Conservation (phyloP, 1,140 invertebrate species). For the Ostrea edulis region DNA sequence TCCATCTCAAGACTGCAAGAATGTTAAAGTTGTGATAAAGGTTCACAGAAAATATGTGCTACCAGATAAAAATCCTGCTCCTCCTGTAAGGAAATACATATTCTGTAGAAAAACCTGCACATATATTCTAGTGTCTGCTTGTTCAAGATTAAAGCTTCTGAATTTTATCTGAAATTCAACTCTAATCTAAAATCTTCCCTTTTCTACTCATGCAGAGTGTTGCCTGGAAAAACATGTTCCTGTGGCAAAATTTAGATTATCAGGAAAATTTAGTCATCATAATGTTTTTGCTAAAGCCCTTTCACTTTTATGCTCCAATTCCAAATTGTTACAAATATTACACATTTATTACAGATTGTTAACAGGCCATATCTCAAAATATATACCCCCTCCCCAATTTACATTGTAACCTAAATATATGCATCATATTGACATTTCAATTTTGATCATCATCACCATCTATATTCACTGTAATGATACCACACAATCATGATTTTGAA, state of each 20-base stretch:
- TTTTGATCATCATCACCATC: neutral
- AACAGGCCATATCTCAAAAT: neutral
- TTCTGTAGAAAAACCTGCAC: slow-evolving; percentile 19
- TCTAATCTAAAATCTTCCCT: slow-evolving; percentile 30
- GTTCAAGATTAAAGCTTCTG: neutral
- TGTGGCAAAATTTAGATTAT: slow-evolving; percentile 30
- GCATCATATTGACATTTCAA: neutral
- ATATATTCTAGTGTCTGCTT: neutral
- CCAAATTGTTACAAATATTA: slow-evolving; percentile 39
- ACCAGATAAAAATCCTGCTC: slow-evolving; percentile 6
- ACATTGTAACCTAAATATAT: neutral
- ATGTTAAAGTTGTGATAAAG: slow-evolving; percentile 23
- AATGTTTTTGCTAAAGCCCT: neutral
- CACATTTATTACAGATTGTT: neutral
- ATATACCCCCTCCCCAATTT: neutral
- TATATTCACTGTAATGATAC: neutral
- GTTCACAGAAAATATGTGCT: slow-evolving; percentile 23
- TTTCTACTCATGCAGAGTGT: slow-evolving; percentile 31
- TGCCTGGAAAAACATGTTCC: neutral
- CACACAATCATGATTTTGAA: neutral
- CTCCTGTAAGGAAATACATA: neutral
- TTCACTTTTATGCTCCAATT: slow-evolving; percentile 26
- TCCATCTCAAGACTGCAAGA: slow-evolving; percentile 3
- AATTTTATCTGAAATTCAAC: slow-evolving; percentile 38
- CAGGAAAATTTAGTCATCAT: slow-evolving; percentile 29